Evolutionary conservation across 2,113 vertebrate genomes (phyloP).

Genomic region (Aegotheles bennettii): DNA sequence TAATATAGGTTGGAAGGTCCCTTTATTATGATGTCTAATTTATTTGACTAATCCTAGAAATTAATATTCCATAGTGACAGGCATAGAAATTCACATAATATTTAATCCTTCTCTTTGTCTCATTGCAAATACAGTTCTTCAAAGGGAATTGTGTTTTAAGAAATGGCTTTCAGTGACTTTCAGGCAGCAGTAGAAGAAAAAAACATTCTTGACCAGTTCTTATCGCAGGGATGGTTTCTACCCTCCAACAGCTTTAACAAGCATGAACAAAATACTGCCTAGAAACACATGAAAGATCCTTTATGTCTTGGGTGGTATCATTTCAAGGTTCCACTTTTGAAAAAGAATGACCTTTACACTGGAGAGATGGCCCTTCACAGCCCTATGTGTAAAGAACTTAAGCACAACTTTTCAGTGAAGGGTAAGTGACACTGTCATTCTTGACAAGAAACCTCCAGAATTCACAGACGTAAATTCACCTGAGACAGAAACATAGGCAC

Average conservation of each 20-base stretch:
- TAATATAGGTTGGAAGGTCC: not conserved
- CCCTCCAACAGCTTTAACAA: not conserved
- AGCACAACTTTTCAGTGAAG: not conserved
- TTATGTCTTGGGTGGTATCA: not conserved
- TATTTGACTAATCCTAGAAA: constrained; percentile 3
- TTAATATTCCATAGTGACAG: not conserved
- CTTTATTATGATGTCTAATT: not conserved
- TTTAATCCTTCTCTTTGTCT: constrained; percentile 1
- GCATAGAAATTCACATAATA: not conserved
- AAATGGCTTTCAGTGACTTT: not conserved
- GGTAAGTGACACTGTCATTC: not conserved
- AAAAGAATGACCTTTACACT: not conserved
- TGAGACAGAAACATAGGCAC: not conserved
- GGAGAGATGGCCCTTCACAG: not conserved
- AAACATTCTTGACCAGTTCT: not conserved
- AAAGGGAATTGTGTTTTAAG: not conserved
- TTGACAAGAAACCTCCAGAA: not conserved
- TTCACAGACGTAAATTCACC: not conserved
- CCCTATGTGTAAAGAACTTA: not conserved
- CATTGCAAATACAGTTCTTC: not conserved
- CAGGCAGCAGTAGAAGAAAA: not conserved
- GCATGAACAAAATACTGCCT: not conserved
- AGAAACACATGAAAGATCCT: not conserved
- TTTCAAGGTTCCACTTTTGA: not conserved
- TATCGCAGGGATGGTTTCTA: not conserved